Base-by-base conservation (phyloP, 2,113 vertebrate genomes). In the Pygoscelis antarcticus region DNA sequence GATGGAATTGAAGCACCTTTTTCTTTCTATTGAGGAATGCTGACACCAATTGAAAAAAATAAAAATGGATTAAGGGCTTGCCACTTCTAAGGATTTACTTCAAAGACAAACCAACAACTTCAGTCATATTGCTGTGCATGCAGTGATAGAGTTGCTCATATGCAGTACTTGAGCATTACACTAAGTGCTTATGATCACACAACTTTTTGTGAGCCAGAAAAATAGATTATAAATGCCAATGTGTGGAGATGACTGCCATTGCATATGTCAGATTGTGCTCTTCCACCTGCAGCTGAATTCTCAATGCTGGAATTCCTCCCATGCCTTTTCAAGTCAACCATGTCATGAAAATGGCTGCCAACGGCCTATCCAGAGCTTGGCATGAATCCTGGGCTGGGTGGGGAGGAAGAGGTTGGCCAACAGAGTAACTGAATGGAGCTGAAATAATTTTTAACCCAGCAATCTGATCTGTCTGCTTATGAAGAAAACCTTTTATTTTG, bases 271-370 rank as follows among this genome's bases (percentile, higher is more conserved):
- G 64, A 88, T 92, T 94, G 60, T 72, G 57, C 42, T 94, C 34
- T 69, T 97, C 96, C 93, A 96, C 96, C 89, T 97, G 96, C 95
- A 90, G 70, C 92, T 90, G 96, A 86, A 85, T 96, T 74, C 77
- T 93, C 94, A 38, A 78, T 55, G 64, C 83, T 97, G 77, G 94
- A 97, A 96, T 55, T 93, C 54, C 36, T 97, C 80, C 82, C 74
- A 32, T 46, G 81, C 54, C 29, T 92, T 74, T 96, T 93, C 86
- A 96, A 81, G 57, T 78, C 96, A 93, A 79, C 55, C 84, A 93
- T 97, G 96, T 93, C 86, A 70, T 81, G 97, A 87, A 96, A 95
- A 95, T 94, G 89, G 83, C 57, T 97, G 60, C 83, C 89, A 96
- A 18, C 0, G 18, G 95, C 93, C 93, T 96, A 87, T 94, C 95